Evolutionary conservation across 2,888 invertebrate species (phyloP).

Genomic region (Patella caerulea): DNA sequence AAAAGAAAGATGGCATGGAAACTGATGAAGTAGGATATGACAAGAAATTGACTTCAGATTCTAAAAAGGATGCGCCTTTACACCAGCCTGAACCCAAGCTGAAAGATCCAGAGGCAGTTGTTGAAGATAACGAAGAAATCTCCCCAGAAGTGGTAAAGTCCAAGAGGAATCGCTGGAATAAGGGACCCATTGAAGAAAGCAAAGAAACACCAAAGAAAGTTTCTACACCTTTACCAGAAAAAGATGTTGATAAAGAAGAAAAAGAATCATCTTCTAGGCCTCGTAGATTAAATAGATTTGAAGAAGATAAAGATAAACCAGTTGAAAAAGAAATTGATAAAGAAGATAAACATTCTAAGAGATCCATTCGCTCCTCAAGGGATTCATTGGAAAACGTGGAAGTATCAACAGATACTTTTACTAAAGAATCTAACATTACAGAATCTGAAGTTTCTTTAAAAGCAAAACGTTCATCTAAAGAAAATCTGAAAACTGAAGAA

Average conservation of each 20-base stretch:
- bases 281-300: neutral
- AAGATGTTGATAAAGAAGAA: neutral
- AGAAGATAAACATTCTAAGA: constrained; percentile 4
- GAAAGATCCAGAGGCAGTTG: neutral
- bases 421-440: neutral
- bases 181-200: too few relatives aligned
- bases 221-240: neutral
- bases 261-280: too few relatives aligned
- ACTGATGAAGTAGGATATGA: neutral
- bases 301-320: neutral
- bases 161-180: constrained; percentile 7
- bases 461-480: too few relatives aligned
- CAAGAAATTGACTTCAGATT: neutral
- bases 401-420: neutral
- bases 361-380: neutral
- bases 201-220: constrained; percentile 7
- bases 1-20: neutral
- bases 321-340: constrained; percentile 8
- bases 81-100: neutral
- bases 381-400: neutral
- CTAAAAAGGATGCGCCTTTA: neutral
- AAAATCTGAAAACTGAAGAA: too few relatives aligned
- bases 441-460: too few relatives aligned
- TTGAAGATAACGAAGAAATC: neutral
- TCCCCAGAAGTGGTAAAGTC: neutral